Evolutionary conservation across 2,113 vertebrate species (phyloP).

Genomic region (Myotis yumanensis): DNA sequence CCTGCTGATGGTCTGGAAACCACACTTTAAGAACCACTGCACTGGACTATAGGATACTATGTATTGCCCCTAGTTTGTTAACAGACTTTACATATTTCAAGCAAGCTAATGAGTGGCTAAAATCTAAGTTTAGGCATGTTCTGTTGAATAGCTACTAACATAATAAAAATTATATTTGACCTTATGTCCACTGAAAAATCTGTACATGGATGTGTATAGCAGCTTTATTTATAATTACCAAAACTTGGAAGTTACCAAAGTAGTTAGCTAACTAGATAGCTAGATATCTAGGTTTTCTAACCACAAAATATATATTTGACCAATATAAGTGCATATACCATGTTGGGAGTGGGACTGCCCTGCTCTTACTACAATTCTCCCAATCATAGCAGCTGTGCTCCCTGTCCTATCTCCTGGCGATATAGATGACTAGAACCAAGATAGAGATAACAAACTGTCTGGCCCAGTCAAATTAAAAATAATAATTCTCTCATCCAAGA

Average conservation of each 20-base stretch:
- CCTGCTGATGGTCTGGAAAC: background rate
- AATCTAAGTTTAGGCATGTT: background rate
- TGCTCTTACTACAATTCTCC: background rate
- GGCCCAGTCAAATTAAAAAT: too few relatives aligned
- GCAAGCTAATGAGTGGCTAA: background rate
- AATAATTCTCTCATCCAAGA: background rate
- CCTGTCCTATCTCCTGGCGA: background rate
- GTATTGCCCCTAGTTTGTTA: background rate
- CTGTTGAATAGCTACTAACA: background rate
- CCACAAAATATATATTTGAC: background rate
- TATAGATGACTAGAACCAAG: background rate
- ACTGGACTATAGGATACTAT: background rate
- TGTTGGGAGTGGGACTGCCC: background rate
- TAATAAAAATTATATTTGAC: background rate
- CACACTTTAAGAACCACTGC: background rate
- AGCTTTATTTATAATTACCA: background rate
- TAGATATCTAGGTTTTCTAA: background rate
- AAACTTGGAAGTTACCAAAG: background rate
- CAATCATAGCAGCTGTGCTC: background rate
- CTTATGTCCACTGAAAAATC: background rate
- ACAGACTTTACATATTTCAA: background rate
- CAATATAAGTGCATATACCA: background rate
- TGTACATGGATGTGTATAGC: background rate
- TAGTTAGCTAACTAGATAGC: background rate
- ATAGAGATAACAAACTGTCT: background rate